phyloP scores from a whole-genome alignment of 2,888 invertebrate species.

The Chrysomela aeneicollis region DNA sequence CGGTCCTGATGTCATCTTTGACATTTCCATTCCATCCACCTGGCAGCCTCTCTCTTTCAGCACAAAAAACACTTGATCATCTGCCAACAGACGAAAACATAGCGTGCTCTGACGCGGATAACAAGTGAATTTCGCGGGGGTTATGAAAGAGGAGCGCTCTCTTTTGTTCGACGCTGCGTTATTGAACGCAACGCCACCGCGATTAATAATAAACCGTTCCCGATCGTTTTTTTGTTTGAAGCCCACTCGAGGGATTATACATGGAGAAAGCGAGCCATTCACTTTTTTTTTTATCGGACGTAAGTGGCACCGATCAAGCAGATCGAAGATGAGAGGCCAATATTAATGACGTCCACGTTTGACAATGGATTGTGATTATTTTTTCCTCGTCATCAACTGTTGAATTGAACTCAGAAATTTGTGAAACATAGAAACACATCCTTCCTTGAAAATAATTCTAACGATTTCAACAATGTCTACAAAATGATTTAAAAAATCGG shows the following conservation, averaged over 20 bases:
- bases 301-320: background rate
- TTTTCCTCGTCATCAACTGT: too few species aligned
- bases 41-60: conserved; percentile 17
- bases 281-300: background rate
- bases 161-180: conserved; percentile 47
- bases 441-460: too few species aligned
- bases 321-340: background rate
- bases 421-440: too few species aligned
- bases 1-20: too few species aligned
- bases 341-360: background rate
- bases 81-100: conserved; percentile 53
- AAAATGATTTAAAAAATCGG: too few species aligned
- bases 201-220: conserved; percentile 55
- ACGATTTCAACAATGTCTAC: too few species aligned
- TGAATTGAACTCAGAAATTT: too few species aligned
- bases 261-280: background rate
- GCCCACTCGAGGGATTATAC: conserved; percentile 20
- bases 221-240: conserved; percentile 52
- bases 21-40: background rate
- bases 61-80: conserved; percentile 55
- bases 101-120: conserved; percentile 51
- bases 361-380: background rate
- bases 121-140: conserved; percentile 47
- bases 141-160: conserved; percentile 42
- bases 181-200: conserved; percentile 43